Evolutionary conservation across 2,888 invertebrate species (phyloP).

Genomic region (Lordiphosa fenestrarum): DNA sequence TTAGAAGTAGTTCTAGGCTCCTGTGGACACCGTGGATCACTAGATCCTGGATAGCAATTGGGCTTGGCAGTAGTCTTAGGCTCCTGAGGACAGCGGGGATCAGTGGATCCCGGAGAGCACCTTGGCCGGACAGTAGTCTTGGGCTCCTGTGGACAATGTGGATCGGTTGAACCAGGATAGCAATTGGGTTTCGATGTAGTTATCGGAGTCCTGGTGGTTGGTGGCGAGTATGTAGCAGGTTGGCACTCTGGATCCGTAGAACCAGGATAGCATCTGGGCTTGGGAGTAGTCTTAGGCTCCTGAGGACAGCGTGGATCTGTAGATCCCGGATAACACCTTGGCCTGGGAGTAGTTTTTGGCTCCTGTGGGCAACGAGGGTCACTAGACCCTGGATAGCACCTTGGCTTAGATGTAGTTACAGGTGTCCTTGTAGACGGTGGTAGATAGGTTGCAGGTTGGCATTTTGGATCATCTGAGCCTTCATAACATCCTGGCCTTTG

Average conservation of each 20-base stretch:
- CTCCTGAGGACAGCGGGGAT: no score
- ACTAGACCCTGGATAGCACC: slow-evolving; percentile 18
- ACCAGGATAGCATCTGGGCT: slow-evolving; percentile 51
- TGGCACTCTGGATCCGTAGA: slow-evolving; percentile 18
- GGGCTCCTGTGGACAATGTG: neutral
- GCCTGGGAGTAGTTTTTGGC: no score
- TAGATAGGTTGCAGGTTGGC: slow-evolving; percentile 23
- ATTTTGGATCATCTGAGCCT: slow-evolving; percentile 20
- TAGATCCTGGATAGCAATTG: slow-evolving; percentile 77
- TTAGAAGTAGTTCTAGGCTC: slow-evolving; percentile 44
- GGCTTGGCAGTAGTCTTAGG: neutral
- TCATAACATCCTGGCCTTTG: slow-evolving; percentile 16
- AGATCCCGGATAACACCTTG: no score
- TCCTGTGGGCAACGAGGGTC: slow-evolving; percentile 5
- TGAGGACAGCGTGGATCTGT: no score
- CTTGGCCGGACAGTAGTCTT: no score
- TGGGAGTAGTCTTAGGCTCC: no score
- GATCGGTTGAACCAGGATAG: neutral
- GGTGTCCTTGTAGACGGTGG: slow-evolving; percentile 12
- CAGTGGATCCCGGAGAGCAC: no score
- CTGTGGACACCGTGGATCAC: slow-evolving; percentile 76
- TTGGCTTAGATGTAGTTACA: slow-evolving; percentile 3
- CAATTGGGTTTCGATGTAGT: neutral
- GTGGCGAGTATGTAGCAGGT: slow-evolving; percentile 16
- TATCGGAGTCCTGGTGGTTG: slow-evolving; percentile 14